Conservation (phyloP, 2,888 invertebrate species). For the Dendrolimus pini region DNA sequence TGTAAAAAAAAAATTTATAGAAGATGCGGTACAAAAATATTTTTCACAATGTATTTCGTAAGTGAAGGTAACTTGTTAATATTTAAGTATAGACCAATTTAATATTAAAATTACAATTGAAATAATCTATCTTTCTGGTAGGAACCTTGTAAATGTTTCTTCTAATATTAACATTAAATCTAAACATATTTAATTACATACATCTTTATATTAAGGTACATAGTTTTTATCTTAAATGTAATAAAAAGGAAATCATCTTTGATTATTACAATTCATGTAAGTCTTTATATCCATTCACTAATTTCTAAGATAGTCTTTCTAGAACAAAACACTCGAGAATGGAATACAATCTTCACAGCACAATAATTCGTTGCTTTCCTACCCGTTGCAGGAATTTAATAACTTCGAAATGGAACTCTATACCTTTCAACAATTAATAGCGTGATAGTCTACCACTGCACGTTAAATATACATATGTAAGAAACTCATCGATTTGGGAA, state of each 20-base stretch:
- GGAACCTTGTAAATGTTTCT: conserved; percentile 63
- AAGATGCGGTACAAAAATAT: neutral
- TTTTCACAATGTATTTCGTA: conserved; percentile 8
- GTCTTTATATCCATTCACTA: neutral
- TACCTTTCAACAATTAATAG: too few species aligned
- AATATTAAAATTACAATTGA: neutral
- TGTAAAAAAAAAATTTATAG: neutral
- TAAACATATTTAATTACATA: conserved; percentile 39
- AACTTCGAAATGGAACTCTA: too few species aligned
- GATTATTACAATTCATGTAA: neutral
- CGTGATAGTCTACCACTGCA: too few species aligned
- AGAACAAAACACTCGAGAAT: neutral
- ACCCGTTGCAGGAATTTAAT: too few species aligned
- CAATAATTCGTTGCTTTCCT: neutral
- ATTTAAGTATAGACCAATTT: too few species aligned
- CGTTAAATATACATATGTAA: too few species aligned
- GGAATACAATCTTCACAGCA: conserved; percentile 6
- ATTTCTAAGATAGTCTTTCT: conserved; percentile 2
- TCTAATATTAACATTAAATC: conserved; percentile 23
- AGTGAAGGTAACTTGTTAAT: neutral
- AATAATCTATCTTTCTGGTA: conserved; percentile 42
- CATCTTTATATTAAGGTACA: conserved; percentile 7
- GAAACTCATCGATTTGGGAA: too few species aligned
- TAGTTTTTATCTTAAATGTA: conserved; percentile 21
- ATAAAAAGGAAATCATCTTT: neutral